Conservation (phyloP, 2,888 invertebrate genomes). For the Tortricodes alternella region DNA sequence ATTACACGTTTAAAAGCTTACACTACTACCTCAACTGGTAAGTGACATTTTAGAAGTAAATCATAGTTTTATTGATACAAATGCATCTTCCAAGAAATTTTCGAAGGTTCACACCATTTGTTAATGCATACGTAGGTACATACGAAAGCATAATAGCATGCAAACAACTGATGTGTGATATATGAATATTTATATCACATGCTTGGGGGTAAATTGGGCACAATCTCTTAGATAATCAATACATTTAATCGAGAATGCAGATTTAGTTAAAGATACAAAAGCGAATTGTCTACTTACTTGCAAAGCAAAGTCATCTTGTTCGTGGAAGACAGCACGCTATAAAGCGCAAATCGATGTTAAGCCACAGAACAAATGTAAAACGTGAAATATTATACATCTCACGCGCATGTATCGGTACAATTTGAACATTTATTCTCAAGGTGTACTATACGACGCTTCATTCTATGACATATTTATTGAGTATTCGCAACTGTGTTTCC, state of each 20-base stretch:
- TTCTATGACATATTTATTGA: slow-evolving; percentile 58
- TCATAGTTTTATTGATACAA: too few relatives aligned
- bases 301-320: not conserved
- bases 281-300: not conserved
- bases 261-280: not conserved
- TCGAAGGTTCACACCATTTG: too few relatives aligned
- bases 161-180: too few relatives aligned
- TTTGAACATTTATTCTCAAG: slow-evolving; percentile 43
- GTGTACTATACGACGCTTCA: slow-evolving; percentile 40
- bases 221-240: not conserved
- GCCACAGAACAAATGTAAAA: too few relatives aligned
- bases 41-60: too few relatives aligned
- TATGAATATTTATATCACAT: too few relatives aligned
- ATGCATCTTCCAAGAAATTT: too few relatives aligned
- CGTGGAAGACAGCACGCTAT: not conserved
- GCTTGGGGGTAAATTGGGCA: too few relatives aligned
- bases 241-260: not conserved
- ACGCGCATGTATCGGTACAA: slow-evolving; percentile 35
- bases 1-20: too few relatives aligned
- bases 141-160: too few relatives aligned
- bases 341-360: slow-evolving; percentile 7
- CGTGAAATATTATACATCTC: slow-evolving; percentile 38
- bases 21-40: too few relatives aligned
- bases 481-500: slow-evolving; percentile 46
- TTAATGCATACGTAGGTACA: too few relatives aligned